These are phyloP conservation scores for Chiridota heheva DNA, from an alignment of 35 echinoderm and acorn worm genomes.

Conservation along the genomic window DNA sequence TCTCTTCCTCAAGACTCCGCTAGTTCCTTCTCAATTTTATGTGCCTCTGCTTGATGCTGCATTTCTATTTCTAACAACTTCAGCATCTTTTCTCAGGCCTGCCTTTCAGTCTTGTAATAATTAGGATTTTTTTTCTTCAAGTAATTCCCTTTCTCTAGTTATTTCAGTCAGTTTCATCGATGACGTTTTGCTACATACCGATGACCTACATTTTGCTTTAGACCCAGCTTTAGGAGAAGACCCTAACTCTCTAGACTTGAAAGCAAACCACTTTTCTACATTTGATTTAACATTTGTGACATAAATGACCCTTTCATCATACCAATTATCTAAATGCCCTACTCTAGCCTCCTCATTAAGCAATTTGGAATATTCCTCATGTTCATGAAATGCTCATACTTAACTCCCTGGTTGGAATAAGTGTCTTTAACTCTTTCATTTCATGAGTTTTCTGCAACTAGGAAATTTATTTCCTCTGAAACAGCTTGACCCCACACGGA, in stretches of 20 bases:
- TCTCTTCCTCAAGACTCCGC: constrained; percentile 14
- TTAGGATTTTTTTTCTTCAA: too few relatives aligned
- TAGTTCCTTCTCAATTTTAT: constrained; percentile 12
- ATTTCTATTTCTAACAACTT: constrained; percentile 34
- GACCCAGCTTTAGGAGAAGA: not conserved
- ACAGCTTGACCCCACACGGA: too few relatives aligned
- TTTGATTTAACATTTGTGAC: too few relatives aligned
- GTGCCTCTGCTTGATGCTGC: constrained; percentile 7
- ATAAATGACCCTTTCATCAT: too few relatives aligned
- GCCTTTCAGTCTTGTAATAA: constrained; percentile 21
- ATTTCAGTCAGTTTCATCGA: not conserved
- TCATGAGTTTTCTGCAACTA: too few relatives aligned
- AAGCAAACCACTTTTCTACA: constrained; percentile 8
- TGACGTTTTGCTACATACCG: constrained; percentile 3
- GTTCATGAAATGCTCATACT: too few relatives aligned
- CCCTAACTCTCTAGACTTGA: not conserved
- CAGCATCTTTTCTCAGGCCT: constrained; percentile 28
- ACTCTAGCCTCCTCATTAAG: too few relatives aligned
- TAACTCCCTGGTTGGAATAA: too few relatives aligned
- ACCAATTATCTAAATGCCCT: too few relatives aligned
- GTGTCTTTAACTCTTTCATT: too few relatives aligned
- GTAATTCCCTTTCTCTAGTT: not conserved
- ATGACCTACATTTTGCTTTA: constrained; percentile 11
- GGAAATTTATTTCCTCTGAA: too few relatives aligned
- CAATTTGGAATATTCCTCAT: too few relatives aligned